Percentiles rank a stretch among this genome's conserved stretches.
Evolutionary conservation across 2,888 invertebrate genomes (phyloP).

Genomic region (Cantharis flavilabris): DNA sequence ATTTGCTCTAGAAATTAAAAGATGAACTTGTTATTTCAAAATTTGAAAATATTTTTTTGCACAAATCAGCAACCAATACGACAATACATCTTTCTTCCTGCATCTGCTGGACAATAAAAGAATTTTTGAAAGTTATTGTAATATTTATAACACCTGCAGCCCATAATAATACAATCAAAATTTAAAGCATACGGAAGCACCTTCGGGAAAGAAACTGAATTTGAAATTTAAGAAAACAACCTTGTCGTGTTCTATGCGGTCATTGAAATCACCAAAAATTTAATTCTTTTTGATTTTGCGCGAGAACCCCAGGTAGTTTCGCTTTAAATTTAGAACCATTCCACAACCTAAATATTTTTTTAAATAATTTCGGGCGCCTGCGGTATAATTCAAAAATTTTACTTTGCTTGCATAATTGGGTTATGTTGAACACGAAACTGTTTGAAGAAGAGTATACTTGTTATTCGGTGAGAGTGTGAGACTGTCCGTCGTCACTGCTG

Average conservation of each 20-base stretch:
- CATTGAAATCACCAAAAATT: neutral
- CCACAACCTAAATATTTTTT: neutral
- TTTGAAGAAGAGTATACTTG: conserved; percentile 31
- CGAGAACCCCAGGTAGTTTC: too few species aligned
- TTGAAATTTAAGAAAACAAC: neutral
- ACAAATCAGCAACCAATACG: neutral
- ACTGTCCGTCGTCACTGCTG: conserved; percentile 41
- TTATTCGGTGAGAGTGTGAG: conserved; percentile 42
- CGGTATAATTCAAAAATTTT: neutral
- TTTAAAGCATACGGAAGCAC: neutral
- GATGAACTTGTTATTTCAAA: too few species aligned
- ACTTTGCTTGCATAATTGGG: conserved; percentile 8
- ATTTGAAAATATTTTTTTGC: neutral
- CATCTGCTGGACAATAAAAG: neutral
- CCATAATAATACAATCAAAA: neutral
- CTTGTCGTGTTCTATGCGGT: neutral
- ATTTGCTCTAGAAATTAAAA: neutral
- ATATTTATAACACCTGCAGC: neutral
- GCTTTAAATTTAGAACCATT: too few species aligned
- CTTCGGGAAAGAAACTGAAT: neutral
- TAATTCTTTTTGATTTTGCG: too few species aligned
- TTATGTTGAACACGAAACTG: conserved; percentile 13
- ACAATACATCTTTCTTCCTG: neutral
- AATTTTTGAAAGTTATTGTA: neutral
- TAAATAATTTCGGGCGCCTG: neutral